phyloP scores from a whole-genome alignment of 2,888 invertebrate genomes.

The Acanthacorydalis orientalis region DNA sequence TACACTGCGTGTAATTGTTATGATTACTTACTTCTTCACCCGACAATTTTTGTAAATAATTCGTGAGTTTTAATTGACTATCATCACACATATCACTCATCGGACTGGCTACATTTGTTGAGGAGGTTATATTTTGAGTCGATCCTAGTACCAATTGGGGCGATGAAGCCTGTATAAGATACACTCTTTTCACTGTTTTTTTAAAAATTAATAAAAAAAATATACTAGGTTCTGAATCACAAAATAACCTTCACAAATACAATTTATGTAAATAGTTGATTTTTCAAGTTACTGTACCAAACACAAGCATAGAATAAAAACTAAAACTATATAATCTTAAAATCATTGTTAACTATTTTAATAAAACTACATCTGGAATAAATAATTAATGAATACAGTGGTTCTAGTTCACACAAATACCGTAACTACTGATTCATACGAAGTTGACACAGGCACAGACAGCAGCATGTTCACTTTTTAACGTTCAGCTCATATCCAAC shows the following conservation, averaged over 20 bases:
- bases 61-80: slow-evolving; percentile 1
- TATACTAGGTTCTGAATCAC: too few species aligned
- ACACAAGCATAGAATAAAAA: too few species aligned
- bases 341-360: too few species aligned
- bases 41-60: slow-evolving; percentile 3
- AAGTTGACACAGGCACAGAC: slow-evolving; percentile 1
- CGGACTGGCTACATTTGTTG: slow-evolving; percentile 2
- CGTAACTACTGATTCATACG: neutral
- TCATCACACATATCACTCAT: slow-evolving; percentile 4
- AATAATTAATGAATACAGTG: too few species aligned
- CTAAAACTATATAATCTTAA: too few species aligned
- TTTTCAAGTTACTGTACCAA: too few species aligned
- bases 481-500: too few species aligned
- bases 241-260: too few species aligned
- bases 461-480: slow-evolving; percentile 1
- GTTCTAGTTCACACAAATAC: neutral
- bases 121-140: neutral
- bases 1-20: too few species aligned
- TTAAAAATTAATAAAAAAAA: neutral
- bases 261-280: too few species aligned
- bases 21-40: slow-evolving; percentile 1
- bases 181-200: neutral
- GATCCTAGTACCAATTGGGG: slow-evolving; percentile 2
- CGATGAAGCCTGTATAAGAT: slow-evolving; percentile 1
- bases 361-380: too few species aligned